Conservation (phyloP, 2,797 vertebrate genomes). For the Scolopax bukidnonensis region DNA sequence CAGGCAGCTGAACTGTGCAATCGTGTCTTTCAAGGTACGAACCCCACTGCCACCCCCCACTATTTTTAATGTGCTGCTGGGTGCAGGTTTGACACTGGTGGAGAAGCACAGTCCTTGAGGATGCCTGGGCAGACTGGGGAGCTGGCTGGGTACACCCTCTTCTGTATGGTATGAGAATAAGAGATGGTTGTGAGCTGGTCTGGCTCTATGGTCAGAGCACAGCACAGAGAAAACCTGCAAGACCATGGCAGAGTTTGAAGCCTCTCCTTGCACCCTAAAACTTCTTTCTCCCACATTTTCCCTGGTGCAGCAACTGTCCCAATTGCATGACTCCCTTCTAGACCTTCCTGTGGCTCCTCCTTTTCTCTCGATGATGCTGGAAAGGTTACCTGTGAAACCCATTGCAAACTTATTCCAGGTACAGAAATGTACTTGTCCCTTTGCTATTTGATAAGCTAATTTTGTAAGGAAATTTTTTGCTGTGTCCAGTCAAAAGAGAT, state of each 20-base stretch:
- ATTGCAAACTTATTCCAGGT: neutral
- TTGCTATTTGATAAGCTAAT: neutral
- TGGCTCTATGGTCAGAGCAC: neutral
- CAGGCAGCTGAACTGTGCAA: neutral
- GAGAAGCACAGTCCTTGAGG: neutral
- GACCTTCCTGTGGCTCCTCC: neutral
- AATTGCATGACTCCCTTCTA: neutral
- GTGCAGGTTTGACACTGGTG: neutral
- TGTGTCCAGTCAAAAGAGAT: neutral
- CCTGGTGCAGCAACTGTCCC: neutral
- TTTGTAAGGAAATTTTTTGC: neutral
- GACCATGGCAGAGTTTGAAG: neutral
- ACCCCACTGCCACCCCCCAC: neutral
- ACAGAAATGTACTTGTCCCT: neutral
- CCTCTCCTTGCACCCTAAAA: neutral
- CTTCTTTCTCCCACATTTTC: neutral
- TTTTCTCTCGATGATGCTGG: neutral
- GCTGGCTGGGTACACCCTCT: fast-evolving
- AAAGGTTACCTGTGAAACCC: neutral
- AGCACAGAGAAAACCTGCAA: neutral
- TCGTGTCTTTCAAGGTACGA: neutral
- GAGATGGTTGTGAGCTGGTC: neutral
- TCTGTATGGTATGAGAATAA: neutral
- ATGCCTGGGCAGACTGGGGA: neutral
- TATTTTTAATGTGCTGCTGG: fast-evolving